Conservation (phyloP, 1,140 invertebrate species). For the Mactra quadrangularis region DNA sequence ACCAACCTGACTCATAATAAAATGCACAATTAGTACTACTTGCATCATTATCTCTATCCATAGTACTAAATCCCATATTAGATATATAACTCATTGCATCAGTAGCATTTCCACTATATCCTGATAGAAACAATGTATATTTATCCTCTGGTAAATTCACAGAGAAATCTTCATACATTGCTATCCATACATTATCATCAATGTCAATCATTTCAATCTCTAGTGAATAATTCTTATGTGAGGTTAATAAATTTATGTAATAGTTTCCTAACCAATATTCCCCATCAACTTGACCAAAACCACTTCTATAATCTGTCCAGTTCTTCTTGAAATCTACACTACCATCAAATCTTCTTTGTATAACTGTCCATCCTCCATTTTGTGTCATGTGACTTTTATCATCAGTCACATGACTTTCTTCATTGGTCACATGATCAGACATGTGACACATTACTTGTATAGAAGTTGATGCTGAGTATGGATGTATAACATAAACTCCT, state of each 20-base stretch:
- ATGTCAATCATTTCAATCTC: conserved; percentile 88
- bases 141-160: conserved; percentile 87
- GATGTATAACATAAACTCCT: conserved; percentile 90
- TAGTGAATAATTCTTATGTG: conserved; percentile 85
- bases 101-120: conserved; percentile 85
- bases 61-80: conserved; percentile 79
- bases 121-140: conserved; percentile 87
- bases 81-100: conserved; percentile 77
- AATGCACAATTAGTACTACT: conserved; percentile 89
- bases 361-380: conserved; percentile 93
- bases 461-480: conserved; percentile 87
- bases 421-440: neutral
- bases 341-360: conserved; percentile 86
- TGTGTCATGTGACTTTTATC: no score
- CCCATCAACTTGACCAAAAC: conserved; percentile 71
- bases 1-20: conserved; percentile 85
- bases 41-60: conserved; percentile 82
- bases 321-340: conserved; percentile 70
- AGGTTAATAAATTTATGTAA: conserved; percentile 77
- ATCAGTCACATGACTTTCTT: no score
- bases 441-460: conserved; percentile 90
- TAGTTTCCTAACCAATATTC: conserved; percentile 81
- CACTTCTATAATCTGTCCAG: conserved; percentile 75
- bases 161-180: conserved; percentile 88
- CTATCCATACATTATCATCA: conserved; percentile 83